phyloP scores from a whole-genome alignment of 2,113 vertebrate species.

The Paramormyrops kingsleyae region DNA sequence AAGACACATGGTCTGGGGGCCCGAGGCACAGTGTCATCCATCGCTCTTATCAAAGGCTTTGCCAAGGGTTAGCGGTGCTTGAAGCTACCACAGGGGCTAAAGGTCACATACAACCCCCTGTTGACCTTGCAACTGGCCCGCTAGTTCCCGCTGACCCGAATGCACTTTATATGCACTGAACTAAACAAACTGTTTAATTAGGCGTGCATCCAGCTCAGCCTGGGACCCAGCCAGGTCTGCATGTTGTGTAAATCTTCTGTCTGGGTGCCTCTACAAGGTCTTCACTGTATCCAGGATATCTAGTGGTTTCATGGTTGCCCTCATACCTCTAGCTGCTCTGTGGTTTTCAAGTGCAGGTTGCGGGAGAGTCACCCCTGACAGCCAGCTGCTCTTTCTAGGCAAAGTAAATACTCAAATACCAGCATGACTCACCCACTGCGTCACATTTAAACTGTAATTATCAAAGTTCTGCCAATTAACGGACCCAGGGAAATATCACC shows the following conservation, averaged over 20 bases:
- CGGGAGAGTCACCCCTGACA: neutral
- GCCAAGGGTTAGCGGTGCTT: neutral
- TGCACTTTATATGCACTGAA: neutral
- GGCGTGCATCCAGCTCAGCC: neutral
- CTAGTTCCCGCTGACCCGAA: neutral
- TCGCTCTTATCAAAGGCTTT: neutral
- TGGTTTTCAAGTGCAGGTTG: neutral
- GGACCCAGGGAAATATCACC: neutral
- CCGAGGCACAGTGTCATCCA: neutral
- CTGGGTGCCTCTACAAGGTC: neutral
- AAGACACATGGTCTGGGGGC: neutral
- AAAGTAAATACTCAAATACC: neutral
- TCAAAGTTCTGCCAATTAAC: neutral
- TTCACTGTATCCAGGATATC: neutral
- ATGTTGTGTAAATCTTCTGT: neutral
- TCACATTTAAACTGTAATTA: neutral
- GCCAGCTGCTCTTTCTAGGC: neutral
- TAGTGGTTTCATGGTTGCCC: neutral
- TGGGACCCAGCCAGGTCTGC: neutral
- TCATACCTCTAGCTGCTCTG: neutral
- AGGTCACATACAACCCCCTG: neutral
- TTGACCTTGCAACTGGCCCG: neutral
- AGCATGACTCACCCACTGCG: neutral
- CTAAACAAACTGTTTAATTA: neutral
- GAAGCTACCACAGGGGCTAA: neutral